Conservation (phyloP, 2,113 vertebrate species). For the Corythornis vintsioides region DNA sequence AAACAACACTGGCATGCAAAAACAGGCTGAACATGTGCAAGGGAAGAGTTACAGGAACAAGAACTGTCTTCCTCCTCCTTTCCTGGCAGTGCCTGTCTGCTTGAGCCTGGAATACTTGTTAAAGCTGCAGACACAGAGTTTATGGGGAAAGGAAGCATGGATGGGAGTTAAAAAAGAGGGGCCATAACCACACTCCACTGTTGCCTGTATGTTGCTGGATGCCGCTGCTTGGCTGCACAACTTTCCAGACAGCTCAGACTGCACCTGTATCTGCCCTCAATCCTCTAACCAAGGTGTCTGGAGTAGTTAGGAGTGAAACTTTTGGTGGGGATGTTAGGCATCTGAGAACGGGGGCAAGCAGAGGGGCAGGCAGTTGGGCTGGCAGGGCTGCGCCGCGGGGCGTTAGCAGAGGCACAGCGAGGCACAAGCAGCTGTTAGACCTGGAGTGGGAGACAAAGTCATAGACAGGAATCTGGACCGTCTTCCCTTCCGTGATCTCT, state of each 20-base stretch:
- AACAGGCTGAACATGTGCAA: not conserved
- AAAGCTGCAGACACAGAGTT: not conserved
- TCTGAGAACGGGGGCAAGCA: not conserved
- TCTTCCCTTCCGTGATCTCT: constrained; percentile 89
- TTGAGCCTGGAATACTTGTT: not conserved
- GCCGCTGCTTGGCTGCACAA: not conserved
- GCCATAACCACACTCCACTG: not conserved
- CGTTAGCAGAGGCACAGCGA: not conserved
- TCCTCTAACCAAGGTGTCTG: not conserved
- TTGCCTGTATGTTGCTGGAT: not conserved
- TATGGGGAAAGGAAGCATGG: not conserved
- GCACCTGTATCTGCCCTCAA: not conserved
- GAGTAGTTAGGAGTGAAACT: not conserved
- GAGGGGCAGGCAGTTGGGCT: not conserved
- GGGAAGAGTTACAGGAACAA: not conserved
- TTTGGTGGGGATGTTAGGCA: not conserved
- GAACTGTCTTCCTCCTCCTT: not conserved
- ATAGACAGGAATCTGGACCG: constrained; percentile 94
- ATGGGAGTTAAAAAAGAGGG: not conserved
- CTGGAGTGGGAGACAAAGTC: constrained; percentile 97
- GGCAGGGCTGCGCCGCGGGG: not conserved
- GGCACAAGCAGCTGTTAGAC: constrained; percentile 67
- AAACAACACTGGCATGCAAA: not conserved
- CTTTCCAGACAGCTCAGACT: not conserved
- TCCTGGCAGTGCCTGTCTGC: not conserved